Percentiles rank a stretch among this genome's conserved stretches.
phyloP scores from a whole-genome alignment of 2,113 vertebrate species.

The Megaceryle torquata region DNA sequence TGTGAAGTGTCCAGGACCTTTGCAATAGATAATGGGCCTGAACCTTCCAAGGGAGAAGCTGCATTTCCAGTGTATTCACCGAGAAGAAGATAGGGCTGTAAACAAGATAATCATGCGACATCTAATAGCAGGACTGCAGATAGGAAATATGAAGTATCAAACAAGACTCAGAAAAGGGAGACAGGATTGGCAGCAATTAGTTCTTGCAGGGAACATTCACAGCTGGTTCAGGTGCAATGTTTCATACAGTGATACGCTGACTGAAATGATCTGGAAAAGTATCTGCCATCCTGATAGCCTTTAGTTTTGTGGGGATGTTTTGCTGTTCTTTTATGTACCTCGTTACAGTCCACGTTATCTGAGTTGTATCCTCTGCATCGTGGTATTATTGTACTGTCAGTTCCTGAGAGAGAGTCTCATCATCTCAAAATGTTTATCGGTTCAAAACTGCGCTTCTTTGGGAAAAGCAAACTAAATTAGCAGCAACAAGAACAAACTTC shows the following conservation, averaged over 20 bases:
- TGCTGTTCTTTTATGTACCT: not conserved
- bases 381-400: not conserved
- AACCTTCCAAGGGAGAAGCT: not conserved
- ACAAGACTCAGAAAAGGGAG: not conserved
- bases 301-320: not conserved
- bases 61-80: not conserved
- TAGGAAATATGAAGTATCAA: not conserved
- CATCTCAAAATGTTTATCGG: not conserved
- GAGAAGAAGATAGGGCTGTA: not conserved
- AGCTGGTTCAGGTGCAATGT: not conserved
- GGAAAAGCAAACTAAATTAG: conserved; percentile 6
- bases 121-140: not conserved
- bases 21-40: not conserved
- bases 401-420: not conserved
- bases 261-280: not conserved
- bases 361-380: not conserved
- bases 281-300: not conserved
- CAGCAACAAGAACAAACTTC: not conserved
- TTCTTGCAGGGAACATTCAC: not conserved
- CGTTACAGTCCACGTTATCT: not conserved
- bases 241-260: not conserved
- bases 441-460: not conserved
- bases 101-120: not conserved
- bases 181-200: not conserved
- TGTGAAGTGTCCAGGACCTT: not conserved